Evolutionary conservation across 2,888 invertebrate genomes (phyloP).

Genomic region (Ecdyonurus torrentis): DNA sequence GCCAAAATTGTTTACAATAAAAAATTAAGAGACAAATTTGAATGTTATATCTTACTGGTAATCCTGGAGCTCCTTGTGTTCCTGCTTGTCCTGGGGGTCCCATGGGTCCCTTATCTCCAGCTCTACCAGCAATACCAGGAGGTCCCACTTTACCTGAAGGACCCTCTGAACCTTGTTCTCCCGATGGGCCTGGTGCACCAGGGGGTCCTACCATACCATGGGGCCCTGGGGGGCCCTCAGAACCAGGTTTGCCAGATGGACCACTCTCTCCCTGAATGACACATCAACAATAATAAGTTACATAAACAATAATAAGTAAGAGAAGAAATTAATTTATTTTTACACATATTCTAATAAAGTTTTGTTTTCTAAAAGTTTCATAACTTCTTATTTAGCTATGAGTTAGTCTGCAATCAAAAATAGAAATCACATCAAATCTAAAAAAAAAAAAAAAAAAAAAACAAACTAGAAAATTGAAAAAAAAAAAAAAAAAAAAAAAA

Average conservation of each 20-base stretch:
- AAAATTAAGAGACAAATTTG: neutral
- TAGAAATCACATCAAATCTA: too few species aligned
- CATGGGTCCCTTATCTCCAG: conserved; percentile 59
- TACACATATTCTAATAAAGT: too few species aligned
- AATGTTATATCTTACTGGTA: conserved; percentile 35
- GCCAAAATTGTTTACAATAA: too few species aligned
- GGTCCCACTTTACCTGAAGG: conserved; percentile 50
- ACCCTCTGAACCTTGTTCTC: conserved; percentile 42
- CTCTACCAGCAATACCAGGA: conserved; percentile 51
- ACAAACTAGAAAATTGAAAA: too few species aligned
- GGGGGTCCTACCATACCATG: conserved; percentile 45
- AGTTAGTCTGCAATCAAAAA: neutral
- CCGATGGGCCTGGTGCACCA: conserved; percentile 43
- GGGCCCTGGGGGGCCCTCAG: conserved; percentile 53
- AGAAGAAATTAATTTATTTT: too few species aligned
- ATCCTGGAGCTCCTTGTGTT: conserved; percentile 45
- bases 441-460: too few species aligned
- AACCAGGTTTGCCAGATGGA: conserved; percentile 49
- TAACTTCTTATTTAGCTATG: too few species aligned
- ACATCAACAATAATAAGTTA: too few species aligned
- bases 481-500: too few species aligned
- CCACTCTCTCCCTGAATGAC: conserved; percentile 54
- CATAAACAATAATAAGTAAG: too few species aligned
- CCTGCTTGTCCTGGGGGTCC: conserved; percentile 48
- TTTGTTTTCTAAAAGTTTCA: too few species aligned